phyloP scores from a whole-genome alignment of 2,797 vertebrate genomes.

The Apogon hyalosoma region DNA sequence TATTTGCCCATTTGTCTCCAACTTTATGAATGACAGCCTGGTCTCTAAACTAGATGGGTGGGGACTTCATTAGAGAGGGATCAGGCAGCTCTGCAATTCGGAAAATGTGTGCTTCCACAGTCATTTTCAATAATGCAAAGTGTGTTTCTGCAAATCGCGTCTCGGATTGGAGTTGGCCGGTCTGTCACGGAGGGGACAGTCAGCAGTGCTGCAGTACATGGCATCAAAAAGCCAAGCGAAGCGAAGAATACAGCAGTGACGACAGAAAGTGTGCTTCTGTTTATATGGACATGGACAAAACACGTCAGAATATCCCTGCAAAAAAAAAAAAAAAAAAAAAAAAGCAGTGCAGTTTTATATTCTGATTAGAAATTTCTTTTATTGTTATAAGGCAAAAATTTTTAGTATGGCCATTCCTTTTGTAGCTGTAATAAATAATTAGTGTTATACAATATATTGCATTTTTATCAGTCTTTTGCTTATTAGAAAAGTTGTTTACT shows the following conservation, averaged over 20 bases:
- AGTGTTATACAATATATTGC: background rate
- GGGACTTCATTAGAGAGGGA: slow-evolving; percentile 41
- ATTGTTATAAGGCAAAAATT: too few relatives aligned
- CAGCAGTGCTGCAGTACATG: slow-evolving; percentile 47
- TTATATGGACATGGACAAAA: background rate
- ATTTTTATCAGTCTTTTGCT: background rate
- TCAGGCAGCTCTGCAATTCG: slow-evolving; percentile 10
- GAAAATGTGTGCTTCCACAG: slow-evolving; percentile 23
- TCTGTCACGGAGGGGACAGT: slow-evolving; percentile 25
- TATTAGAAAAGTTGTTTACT: background rate
- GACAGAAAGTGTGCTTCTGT: slow-evolving; percentile 4
- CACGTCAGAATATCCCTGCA: background rate
- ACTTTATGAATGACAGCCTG: slow-evolving; percentile 81
- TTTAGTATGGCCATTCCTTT: too few relatives aligned
- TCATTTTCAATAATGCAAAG: slow-evolving; percentile 1
- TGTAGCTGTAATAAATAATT: slow-evolving; percentile 1
- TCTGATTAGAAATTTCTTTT: too few relatives aligned
- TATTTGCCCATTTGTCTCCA: slow-evolving; percentile 41
- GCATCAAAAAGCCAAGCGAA: slow-evolving; percentile 16
- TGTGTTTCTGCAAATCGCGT: slow-evolving; percentile 5
- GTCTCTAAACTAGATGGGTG: slow-evolving; percentile 54
- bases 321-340: too few relatives aligned
- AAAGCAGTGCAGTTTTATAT: background rate
- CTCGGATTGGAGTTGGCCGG: slow-evolving; percentile 18
- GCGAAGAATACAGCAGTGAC: slow-evolving; percentile 14